Conservation (phyloP, 2,113 vertebrate species). For the Pithys albifrons region DNA sequence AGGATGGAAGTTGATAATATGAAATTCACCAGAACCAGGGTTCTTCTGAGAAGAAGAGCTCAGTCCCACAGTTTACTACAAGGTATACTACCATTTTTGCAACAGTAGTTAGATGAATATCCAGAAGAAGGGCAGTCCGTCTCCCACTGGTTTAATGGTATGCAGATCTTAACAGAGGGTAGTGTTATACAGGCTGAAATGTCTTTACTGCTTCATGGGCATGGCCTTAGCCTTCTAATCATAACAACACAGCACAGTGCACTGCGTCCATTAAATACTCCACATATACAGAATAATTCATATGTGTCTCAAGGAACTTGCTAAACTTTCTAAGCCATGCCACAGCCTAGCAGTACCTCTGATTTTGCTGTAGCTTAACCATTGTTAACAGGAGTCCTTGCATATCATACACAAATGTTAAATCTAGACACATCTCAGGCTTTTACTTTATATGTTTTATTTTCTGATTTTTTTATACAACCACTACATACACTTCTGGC, state of each 20-base stretch:
- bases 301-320: not conserved
- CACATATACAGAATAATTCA: not conserved
- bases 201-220: not conserved
- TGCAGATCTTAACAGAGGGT: not conserved
- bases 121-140: not conserved
- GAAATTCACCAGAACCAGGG: not conserved
- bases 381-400: not conserved
- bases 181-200: not conserved
- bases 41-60: not conserved
- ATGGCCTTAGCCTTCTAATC: not conserved
- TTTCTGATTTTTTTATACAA: not conserved
- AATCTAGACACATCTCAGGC: not conserved
- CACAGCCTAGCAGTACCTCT: not conserved
- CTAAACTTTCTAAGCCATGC: not conserved
- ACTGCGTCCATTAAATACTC: not conserved
- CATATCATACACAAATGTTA: not conserved
- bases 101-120: not conserved
- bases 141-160: not conserved
- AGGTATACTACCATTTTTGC: not conserved
- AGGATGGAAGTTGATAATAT: not conserved
- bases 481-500: not conserved
- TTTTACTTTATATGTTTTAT: not conserved
- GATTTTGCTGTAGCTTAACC: not conserved
- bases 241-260: not conserved
- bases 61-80: not conserved